phyloP scores from a whole-genome alignment of 2,797 vertebrate species.

The Pipistrellus pipistrellus region DNA sequence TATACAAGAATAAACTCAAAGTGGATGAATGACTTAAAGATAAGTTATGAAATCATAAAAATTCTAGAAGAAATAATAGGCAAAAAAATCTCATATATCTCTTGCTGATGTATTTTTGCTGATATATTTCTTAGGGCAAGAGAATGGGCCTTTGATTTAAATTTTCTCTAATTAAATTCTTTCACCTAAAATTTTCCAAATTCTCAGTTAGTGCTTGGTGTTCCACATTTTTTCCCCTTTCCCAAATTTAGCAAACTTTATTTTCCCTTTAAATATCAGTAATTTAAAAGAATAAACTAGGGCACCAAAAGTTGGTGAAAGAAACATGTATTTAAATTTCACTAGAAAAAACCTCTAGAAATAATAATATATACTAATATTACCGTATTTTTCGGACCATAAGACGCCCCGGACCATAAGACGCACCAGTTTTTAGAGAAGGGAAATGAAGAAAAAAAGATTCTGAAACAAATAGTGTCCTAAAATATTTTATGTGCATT shows the following conservation, averaged over 20 bases:
- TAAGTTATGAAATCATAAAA: neutral
- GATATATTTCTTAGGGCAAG: neutral
- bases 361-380: neutral
- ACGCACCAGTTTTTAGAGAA: no score
- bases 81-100: neutral
- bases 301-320: neutral
- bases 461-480: no score
- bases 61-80: neutral
- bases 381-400: no score
- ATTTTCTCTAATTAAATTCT: neutral
- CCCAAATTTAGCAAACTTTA: neutral
- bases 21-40: neutral
- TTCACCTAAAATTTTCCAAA: neutral
- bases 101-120: neutral
- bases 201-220: neutral
- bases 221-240: neutral
- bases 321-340: neutral
- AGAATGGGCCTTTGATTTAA: neutral
- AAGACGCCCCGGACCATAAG: no score
- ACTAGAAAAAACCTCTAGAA: neutral
- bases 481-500: no score
- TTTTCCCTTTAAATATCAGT: neutral
- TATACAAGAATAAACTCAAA: neutral
- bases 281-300: neutral
- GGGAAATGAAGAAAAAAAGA: no score